A percentile compares a stretch with the other conserved stretches of the same genome.
phyloP scores from a whole-genome alignment of 2,113 vertebrate genomes.

The Columba janthina region DNA sequence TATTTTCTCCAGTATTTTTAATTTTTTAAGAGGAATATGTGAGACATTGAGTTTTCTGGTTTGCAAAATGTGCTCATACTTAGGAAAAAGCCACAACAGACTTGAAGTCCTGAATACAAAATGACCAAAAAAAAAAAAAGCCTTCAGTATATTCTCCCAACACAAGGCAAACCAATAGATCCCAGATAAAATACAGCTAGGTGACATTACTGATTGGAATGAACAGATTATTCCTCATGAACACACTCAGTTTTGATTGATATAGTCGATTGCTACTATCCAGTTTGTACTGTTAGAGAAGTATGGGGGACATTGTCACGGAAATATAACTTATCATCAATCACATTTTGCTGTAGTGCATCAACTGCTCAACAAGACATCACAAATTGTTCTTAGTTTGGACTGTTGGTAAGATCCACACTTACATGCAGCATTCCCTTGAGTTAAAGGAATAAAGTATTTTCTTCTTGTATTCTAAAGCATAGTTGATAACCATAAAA shows the following conservation, averaged over 20 bases:
- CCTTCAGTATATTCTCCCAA: not conserved
- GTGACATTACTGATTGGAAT: not conserved
- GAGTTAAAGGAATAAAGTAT: not conserved
- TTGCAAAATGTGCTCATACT: not conserved
- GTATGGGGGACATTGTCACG: not conserved
- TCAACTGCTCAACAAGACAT: not conserved
- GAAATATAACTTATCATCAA: not conserved
- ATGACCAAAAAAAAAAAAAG: not conserved
- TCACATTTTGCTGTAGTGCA: not conserved
- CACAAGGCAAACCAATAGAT: not conserved
- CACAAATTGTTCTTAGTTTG: not conserved
- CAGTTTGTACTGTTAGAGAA: not conserved
- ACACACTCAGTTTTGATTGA: not conserved
- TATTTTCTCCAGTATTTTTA: not conserved
- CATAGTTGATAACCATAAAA: not conserved
- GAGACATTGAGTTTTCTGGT: not conserved
- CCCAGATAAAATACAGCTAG: not conserved
- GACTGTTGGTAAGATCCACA: not conserved
- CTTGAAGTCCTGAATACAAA: not conserved
- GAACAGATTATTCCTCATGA: not conserved
- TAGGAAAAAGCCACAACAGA: not conserved
- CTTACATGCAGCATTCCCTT: not conserved
- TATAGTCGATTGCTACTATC: not conserved
- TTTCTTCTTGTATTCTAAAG: not conserved
- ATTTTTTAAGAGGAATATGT: not conserved